phyloP scores from a whole-genome alignment of 2,797 vertebrate species.

The Lacerta viridis region DNA sequence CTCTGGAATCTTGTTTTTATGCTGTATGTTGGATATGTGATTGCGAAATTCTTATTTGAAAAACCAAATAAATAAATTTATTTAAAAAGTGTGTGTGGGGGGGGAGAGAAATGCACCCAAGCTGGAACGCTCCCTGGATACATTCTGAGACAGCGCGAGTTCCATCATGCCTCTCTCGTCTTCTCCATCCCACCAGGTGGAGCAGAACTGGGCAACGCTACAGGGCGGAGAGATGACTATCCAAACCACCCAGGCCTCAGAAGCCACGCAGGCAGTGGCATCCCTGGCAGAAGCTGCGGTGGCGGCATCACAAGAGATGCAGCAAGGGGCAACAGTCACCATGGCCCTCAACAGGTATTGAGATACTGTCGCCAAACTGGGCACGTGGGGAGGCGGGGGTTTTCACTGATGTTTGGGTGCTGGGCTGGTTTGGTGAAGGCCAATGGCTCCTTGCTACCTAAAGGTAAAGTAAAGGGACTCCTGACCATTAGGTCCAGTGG shows the following conservation, averaged over 20 bases:
- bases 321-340: slow-evolving; percentile 94
- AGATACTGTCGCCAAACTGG: not conserved
- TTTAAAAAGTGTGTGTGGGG: too few relatives aligned
- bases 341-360: slow-evolving; percentile 98
- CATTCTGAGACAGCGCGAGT: not conserved
- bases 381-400: rapidly evolving
- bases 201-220: slow-evolving; percentile 96
- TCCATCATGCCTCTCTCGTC: not conserved
- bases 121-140: rapidly evolving
- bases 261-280: slow-evolving; percentile 96
- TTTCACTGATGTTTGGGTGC: not conserved
- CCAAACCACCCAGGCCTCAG: slow-evolving; percentile 95
- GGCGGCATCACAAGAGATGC: slow-evolving; percentile 95
- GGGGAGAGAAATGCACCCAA: not conserved
- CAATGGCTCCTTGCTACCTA: not conserved
- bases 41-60: too few relatives aligned
- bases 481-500: too few relatives aligned
- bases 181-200: slow-evolving; percentile 81
- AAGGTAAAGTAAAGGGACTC: too few relatives aligned
- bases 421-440: too few relatives aligned
- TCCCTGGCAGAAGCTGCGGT: slow-evolving; percentile 96
- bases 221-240: slow-evolving; percentile 98
- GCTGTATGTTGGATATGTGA: too few relatives aligned
- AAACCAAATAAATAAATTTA: too few relatives aligned
- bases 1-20: too few relatives aligned